Percentiles rank a stretch among this genome's conserved stretches.
phyloP scores from a whole-genome alignment of 2,797 vertebrate species.

The Chromis chromis region DNA sequence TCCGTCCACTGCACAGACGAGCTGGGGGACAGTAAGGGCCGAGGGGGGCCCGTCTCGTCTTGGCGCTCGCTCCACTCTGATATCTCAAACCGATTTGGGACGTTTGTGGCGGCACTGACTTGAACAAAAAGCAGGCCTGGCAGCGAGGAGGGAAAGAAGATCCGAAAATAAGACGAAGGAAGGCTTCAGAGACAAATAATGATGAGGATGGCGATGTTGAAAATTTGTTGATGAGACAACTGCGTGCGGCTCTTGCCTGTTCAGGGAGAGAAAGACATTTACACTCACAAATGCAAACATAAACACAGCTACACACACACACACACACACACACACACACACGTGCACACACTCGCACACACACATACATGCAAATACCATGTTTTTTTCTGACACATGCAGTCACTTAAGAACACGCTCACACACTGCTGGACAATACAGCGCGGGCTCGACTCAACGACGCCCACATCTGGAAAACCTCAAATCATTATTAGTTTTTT shows the following conservation, averaged over 20 bases:
- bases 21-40: conserved; percentile 92
- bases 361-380: conserved; percentile 50
- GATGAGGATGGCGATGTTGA: conserved; percentile 49
- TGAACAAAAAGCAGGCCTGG: conserved; percentile 79
- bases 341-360: conserved; percentile 36
- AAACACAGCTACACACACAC: conserved; percentile 37
- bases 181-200: conserved; percentile 56
- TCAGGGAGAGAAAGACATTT: conserved; percentile 79
- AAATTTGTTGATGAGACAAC: conserved; percentile 64
- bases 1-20: conserved; percentile 98
- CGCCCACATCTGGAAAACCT: conserved; percentile 83
- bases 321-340: conserved; percentile 19
- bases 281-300: conserved; percentile 62
- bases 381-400: conserved; percentile 65
- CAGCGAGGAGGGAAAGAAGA: conserved; percentile 29
- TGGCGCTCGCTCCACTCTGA: conserved; percentile 98
- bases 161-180: conserved; percentile 37
- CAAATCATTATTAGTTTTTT: conserved; percentile 76
- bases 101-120: conserved; percentile 97
- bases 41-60: conserved; percentile 92
- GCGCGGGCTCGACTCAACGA: conserved; percentile 63
- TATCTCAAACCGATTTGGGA: conserved; percentile 99
- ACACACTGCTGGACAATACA: conserved; percentile 75
- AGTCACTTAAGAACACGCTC: conserved; percentile 63
- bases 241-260: conserved; percentile 73